Evolutionary conservation across 1,140 invertebrate genomes (phyloP), one percentile per base, ranked within the genome.

Genomic region (Arctopsyche grandis): DNA sequence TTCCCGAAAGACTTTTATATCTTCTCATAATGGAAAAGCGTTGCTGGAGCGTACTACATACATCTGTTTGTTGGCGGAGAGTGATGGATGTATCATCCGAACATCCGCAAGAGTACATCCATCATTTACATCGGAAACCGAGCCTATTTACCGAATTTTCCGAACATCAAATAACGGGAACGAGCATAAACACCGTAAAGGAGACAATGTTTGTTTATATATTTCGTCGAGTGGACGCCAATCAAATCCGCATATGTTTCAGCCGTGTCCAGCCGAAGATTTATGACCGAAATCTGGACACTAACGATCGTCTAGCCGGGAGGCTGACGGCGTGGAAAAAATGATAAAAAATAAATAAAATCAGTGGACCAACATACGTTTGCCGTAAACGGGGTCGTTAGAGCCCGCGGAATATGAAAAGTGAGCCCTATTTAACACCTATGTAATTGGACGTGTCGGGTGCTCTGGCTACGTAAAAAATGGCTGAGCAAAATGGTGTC

Each of bases 401-500:
- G 44, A 38, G 43, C 21, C 21, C 60, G 38, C 29, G 43, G 46
- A 71, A 71, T 71, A 71, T 71, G 69, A 71, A 71, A 71, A 71
- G 69, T 71, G 69, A 71, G 69, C 38, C 29, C 69, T 44, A 71
- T 71, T 71, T 71, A 71, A 48, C 44, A 71, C 69, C 44, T 71
- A n/a, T n/a, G n/a, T n/a, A 71, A 71, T 71, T 71, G 69, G 69
- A 71, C 69, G 38, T 71, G 69, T 48, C 44, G 69, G 69, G 9
- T 5, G 56, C 9, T n/a, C n/a, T 14, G 48, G 48, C 14, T 21
- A 24, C 19, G 21, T 16, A 60, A 66, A 66, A 66, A 66, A 66
- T 26, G 63, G 21, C 7, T 7, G 63, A 7, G 63, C 4, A 66
- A 66, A 66, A 66, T 22, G 63, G 24, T 66, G 19, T 66, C 24